Conservation (phyloP, 1,140 invertebrate genomes). For the Stenopsyche tienmushanensis region DNA sequence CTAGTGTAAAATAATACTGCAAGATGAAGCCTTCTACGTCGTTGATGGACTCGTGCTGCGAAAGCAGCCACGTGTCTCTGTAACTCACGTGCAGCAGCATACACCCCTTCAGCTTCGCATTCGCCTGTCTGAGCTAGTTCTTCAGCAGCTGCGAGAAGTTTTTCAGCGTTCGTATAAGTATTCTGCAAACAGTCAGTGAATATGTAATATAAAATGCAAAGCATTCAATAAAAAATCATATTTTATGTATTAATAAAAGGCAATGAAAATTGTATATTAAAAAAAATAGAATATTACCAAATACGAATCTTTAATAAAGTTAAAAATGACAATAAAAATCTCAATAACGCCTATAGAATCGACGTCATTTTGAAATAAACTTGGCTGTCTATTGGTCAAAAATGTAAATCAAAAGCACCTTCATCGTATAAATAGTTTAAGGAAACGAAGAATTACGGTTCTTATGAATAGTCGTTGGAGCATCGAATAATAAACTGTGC, state of each 20-base stretch:
- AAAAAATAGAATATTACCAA: too few species aligned
- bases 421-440: too few species aligned
- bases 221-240: too few species aligned
- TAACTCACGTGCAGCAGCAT: constrained; percentile 87
- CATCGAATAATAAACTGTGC: too few species aligned
- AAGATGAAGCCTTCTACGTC: constrained; percentile 86
- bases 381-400: not conserved
- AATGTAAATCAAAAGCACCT: too few species aligned
- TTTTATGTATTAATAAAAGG: too few species aligned
- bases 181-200: constrained; percentile 81
- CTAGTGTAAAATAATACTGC: constrained; percentile 95
- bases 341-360: not conserved
- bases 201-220: too few species aligned
- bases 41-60: constrained; percentile 89
- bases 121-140: constrained; percentile 94
- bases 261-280: too few species aligned
- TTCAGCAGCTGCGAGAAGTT: constrained; percentile 91
- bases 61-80: constrained; percentile 91
- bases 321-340: not conserved
- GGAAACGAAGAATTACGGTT: too few species aligned
- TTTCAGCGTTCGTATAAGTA: constrained; percentile 98
- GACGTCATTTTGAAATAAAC: too few species aligned
- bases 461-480: too few species aligned
- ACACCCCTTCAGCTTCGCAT: constrained; percentile 94
- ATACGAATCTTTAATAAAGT: too few species aligned